Conservation (phyloP, 2,797 vertebrate species). For the Takifugu rubripes region DNA sequence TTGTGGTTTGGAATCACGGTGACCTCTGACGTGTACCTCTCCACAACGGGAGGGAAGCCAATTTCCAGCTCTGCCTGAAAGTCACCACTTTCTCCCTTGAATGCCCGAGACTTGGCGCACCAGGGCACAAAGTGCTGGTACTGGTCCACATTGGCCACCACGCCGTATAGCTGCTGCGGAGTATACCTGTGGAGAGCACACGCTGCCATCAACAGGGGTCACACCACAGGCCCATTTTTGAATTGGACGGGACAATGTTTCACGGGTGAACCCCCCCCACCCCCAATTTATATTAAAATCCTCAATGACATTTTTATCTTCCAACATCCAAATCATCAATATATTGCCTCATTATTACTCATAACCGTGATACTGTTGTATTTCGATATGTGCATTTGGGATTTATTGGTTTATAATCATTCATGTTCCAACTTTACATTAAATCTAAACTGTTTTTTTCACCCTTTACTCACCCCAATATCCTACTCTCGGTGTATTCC, state of each 20-base stretch:
- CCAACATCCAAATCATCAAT: neutral
- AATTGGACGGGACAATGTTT: neutral
- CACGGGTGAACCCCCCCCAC: neutral
- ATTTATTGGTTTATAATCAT: too few species aligned
- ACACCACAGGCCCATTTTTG: neutral
- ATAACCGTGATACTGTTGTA: neutral
- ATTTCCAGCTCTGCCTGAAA: conserved; percentile 72
- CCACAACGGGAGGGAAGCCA: conserved; percentile 78
- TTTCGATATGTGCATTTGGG: too few species aligned
- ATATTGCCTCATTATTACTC: neutral
- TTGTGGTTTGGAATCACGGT: conserved; percentile 73
- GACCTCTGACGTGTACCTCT: conserved; percentile 77
- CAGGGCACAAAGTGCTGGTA: conserved; percentile 83
- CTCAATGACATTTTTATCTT: neutral
- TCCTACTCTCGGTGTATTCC: conserved; percentile 71
- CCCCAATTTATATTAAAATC: too few species aligned
- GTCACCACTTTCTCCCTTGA: conserved; percentile 41
- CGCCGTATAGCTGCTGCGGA: conserved; percentile 74
- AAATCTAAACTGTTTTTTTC: neutral
- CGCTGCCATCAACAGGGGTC: neutral
- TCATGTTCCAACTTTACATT: too few species aligned
- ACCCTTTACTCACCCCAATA: conserved; percentile 56
- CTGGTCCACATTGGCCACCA: conserved; percentile 75
- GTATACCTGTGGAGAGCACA: conserved; percentile 63
- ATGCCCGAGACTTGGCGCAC: conserved; percentile 77